Conservation (phyloP, 2,888 invertebrate genomes). For the Formica aserva region DNA sequence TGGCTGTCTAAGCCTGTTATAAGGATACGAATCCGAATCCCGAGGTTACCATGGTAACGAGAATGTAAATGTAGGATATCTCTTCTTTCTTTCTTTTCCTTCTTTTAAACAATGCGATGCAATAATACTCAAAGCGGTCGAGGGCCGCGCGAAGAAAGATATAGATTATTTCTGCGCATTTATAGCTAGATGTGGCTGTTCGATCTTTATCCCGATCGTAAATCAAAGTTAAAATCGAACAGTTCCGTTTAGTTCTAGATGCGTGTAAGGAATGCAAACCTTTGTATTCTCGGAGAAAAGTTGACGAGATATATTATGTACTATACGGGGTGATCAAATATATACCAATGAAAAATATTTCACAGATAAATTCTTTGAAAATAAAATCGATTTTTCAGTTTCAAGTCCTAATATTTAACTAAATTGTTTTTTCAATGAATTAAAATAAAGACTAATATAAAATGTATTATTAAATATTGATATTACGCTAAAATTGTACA, state of each 20-base stretch:
- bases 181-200: constrained; percentile 2
- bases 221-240: constrained; percentile 18
- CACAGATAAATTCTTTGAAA: background rate
- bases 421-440: background rate
- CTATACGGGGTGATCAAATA: background rate
- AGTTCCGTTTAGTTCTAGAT: constrained; percentile 6
- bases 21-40: constrained; percentile 59
- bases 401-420: background rate
- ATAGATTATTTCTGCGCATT: constrained; percentile 23
- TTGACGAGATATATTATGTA: constrained; percentile 45
- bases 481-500: background rate
- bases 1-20: constrained; percentile 45
- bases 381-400: background rate
- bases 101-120: constrained; percentile 14
- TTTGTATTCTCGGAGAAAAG: constrained; percentile 27
- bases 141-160: constrained; percentile 34
- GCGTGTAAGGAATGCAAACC: constrained; percentile 19
- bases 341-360: constrained; percentile 13
- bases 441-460: background rate
- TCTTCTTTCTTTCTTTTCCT: background rate
- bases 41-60: constrained; percentile 75
- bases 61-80: constrained; percentile 58
- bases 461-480: background rate
- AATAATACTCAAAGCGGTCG: constrained; percentile 54
- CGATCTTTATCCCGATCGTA: background rate